Evolutionary conservation across 2,888 invertebrate species (phyloP).

Genomic region (Microplitis manilae): DNA sequence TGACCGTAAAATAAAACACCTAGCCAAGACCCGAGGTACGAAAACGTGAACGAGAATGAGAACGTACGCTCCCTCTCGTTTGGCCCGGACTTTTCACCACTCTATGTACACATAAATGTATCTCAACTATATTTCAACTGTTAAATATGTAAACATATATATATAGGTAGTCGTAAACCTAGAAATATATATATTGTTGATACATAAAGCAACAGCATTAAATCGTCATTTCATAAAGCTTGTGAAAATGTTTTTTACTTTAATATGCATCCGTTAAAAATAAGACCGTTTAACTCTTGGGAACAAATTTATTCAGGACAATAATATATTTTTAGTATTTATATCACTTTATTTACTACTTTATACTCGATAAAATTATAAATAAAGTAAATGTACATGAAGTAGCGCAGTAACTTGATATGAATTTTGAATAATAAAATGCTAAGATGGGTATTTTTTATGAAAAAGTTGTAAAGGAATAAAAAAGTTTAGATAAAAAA

Average conservation of each 20-base stretch:
- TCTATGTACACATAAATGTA: conserved; percentile 10
- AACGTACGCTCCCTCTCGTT: conserved; percentile 8
- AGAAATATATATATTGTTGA: conserved; percentile 16
- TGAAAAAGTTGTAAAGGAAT: conserved; percentile 5
- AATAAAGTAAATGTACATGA: too few species aligned
- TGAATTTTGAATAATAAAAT: conserved; percentile 1
- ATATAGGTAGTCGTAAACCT: conserved; percentile 3
- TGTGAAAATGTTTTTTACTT: conserved; percentile 10
- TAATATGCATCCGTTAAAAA: conserved; percentile 17
- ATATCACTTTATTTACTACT: not conserved
- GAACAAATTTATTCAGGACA: not conserved
- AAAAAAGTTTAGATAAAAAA: conserved; percentile 16
- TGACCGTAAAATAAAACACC: conserved; percentile 50
- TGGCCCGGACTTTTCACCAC: conserved; percentile 28
- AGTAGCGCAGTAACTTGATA: not conserved
- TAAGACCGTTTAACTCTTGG: not conserved
- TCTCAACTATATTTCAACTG: not conserved
- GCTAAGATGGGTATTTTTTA: not conserved
- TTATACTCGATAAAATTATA: not conserved
- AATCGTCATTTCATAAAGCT: conserved; percentile 19
- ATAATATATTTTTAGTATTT: not conserved
- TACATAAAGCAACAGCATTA: conserved; percentile 41
- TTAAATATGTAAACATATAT: not conserved
- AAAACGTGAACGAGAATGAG: too few species aligned
- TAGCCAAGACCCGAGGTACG: conserved; percentile 19